phyloP scores from a whole-genome alignment of 1,140 invertebrate genomes.

The Ptiloglossa arizonensis region DNA sequence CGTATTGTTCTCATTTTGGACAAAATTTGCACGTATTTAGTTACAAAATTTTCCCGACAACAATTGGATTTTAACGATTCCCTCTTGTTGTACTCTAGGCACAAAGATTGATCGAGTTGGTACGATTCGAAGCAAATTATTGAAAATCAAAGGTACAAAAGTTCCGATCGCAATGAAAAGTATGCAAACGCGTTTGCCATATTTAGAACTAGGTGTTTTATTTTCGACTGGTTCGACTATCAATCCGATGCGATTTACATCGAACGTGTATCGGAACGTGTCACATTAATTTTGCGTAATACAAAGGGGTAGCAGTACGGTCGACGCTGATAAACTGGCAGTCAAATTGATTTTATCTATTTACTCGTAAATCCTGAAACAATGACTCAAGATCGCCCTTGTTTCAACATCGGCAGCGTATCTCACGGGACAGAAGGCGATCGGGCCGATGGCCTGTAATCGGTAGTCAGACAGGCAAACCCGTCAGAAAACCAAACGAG shows the following conservation, averaged over 20 bases:
- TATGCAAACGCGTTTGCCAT: not conserved
- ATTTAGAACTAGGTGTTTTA: no score
- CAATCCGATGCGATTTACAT: not conserved
- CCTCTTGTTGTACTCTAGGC: no score
- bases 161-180: no score
- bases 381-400: constrained; percentile 41
- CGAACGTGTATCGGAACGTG: not conserved
- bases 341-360: constrained; percentile 44
- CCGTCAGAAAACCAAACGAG: constrained; percentile 72
- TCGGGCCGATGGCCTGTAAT: constrained; percentile 55
- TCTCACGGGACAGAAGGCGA: constrained; percentile 57
- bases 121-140: no score
- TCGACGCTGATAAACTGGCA: constrained; percentile 14
- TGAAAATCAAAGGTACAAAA: no score
- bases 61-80: no score
- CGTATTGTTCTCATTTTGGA: no score
- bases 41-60: no score
- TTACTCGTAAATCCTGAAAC: constrained; percentile 50
- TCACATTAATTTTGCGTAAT: constrained; percentile 16
- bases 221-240: not conserved
- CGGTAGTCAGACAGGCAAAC: constrained; percentile 65
- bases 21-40: no score
- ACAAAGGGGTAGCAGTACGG: not conserved
- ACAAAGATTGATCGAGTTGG: no score
- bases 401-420: constrained; percentile 35